Base-by-base conservation (phyloP, 2,797 vertebrate species). In the Loriculus beryllinus region DNA sequence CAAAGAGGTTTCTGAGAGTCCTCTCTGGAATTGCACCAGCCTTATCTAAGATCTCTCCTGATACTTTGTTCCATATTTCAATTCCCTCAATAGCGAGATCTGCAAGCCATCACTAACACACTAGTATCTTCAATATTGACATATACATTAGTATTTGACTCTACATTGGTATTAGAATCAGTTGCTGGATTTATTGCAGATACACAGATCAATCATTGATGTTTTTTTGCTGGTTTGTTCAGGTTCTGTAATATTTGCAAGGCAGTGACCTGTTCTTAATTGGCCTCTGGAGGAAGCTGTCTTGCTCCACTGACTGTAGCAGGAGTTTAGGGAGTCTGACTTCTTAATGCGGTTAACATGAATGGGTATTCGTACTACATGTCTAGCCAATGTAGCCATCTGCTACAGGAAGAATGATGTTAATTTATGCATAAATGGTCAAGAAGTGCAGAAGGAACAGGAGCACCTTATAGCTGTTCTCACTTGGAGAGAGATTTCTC, bases 181-280 rank as follows among this genome's bases (percentile, higher is more conserved):
- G 12, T 80, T 80, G 31, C 78, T 82, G 26, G n/a, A 45, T 81
- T 86, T 91, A 75, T 25, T 91, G 79, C 76, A 82, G 65, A 12
- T 81, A 7, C 29, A 18, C 9, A 77, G 35, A 65, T 93, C 82
- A 75, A 5, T 82, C 0, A 1, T 25, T 74, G 45, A 56, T 77
- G 29, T 82, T 84, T 75, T 52, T 78, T 88, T 52, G 19, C 47
- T 75, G 21, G 45, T 95, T 89, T 86, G 17, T 68, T 83, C 48
- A 40, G 65, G 35, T 77, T 90, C 76, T 78, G 7, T 56, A 75
- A 33, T 62, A 52, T 81, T 92, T 95, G 90, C 72, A 81, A 71
- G 76, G 35, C 57, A 81, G n/a, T 83, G 85, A 69, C 69, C 76
- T 89, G 76, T 71, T 91, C 57, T 90, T 95, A 92, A 88, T 75